Evolutionary conservation across 1,140 invertebrate species (phyloP).

Genomic region (Scaptodrosophila lebanonensis): DNA sequence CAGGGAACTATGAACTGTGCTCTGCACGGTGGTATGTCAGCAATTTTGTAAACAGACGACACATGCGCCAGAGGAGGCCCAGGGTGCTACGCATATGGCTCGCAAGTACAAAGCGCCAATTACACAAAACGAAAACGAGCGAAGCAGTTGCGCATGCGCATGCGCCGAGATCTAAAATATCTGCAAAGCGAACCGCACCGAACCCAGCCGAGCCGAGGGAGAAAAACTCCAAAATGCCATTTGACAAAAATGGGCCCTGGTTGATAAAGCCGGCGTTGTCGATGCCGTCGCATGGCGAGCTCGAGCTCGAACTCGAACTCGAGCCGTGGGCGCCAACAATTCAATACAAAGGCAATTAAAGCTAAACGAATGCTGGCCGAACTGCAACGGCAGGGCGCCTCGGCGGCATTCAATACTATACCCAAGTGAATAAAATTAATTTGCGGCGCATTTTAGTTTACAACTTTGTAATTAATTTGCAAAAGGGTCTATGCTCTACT

Average conservation of each 20-base stretch:
- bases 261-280: constrained; percentile 42
- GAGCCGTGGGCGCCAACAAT: constrained; percentile 56
- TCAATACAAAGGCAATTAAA: constrained; percentile 50
- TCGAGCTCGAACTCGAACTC: too few relatives aligned
- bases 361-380: constrained; percentile 3
- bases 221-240: constrained; percentile 41
- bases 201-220: constrained; percentile 1
- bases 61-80: background rate
- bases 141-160: constrained; percentile 7
- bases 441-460: constrained; percentile 65
- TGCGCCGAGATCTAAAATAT: constrained; percentile 58
- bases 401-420: background rate
- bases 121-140: constrained; percentile 42
- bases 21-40: constrained; percentile 57
- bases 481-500: constrained; percentile 44
- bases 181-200: constrained; percentile 25
- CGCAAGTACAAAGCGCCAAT: constrained; percentile 54
- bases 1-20: constrained; percentile 16
- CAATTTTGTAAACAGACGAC: constrained; percentile 32
- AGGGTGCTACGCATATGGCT: constrained; percentile 42
- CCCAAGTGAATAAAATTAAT: constrained; percentile 55
- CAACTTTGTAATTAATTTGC: constrained; percentile 75
- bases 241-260: constrained; percentile 49
- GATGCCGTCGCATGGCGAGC: background rate
- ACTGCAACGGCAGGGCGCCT: background rate